These are phyloP conservation scores for Oplegnathus fasciatus DNA, from an alignment of 2,113 vertebrate species.

Conservation along the genomic window DNA sequence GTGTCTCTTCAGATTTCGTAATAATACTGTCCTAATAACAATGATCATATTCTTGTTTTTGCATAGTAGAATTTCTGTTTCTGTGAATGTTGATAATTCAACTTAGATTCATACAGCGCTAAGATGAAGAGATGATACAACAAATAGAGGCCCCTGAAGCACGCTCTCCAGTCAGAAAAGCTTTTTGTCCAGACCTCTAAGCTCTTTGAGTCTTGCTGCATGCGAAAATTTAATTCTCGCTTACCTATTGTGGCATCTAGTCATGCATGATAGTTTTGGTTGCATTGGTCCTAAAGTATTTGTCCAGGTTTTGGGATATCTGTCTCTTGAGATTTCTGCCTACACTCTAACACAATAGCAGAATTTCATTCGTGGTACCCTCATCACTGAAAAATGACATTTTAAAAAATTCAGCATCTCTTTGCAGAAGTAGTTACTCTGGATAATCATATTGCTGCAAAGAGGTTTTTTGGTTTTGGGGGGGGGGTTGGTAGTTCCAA, in stretches of 20 bases:
- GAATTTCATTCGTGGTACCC: neutral
- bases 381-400: neutral
- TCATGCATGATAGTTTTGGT: neutral
- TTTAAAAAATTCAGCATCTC: neutral
- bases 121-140: neutral
- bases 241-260: neutral
- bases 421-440: neutral
- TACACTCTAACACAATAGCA: neutral
- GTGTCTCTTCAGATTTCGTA: conserved; percentile 7
- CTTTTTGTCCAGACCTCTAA: conserved; percentile 21
- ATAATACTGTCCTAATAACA: neutral
- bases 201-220: conserved; percentile 8
- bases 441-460: neutral
- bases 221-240: neutral
- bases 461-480: neutral
- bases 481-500: neutral
- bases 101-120: neutral
- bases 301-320: conserved; percentile 7
- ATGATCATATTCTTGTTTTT: neutral
- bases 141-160: conserved; percentile 5
- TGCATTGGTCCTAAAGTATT: neutral
- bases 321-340: conserved; percentile 16
- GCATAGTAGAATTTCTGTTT: neutral
- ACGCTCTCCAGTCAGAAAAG: conserved; percentile 21
- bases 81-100: conserved; percentile 22